Evolutionary conservation across 2,797 vertebrate genomes (phyloP), one percentile per base, ranked within the genome.

Genomic region (Chaetodon trifasciatus): DNA sequence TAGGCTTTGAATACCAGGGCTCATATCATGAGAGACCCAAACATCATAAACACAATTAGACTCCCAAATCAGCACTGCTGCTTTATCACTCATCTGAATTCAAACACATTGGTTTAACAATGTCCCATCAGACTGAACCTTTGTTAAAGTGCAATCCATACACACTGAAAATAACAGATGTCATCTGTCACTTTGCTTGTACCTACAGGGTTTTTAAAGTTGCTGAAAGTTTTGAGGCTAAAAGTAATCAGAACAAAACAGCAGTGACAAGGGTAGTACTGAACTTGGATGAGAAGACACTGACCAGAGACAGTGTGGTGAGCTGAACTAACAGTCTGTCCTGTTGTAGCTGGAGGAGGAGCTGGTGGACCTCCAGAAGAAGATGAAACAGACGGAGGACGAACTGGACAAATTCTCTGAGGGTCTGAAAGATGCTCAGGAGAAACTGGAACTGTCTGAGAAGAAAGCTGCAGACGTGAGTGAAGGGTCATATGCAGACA

Each of bases 321-420:
- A 39, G 17, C 8, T 63, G 58, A 44, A 76, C 72, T 81, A 50
- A 86, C 24, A 11, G 21, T 67, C 4, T 78, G 23, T 52, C 35
- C 78, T 75, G 58, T 76, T 84, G 40, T 44, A 98, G 97, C 88
- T 98, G 74, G 97, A 98, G 35, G 97, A 98, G 13, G 97, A 98
- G 86, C 93, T 98, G 91, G n/a, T 96, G 7, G 92, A 96, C 64
- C 94, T 97, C 79, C 97, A 98, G 93, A 98, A 98, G 74, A 98
- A 97, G 86, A 81, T 98, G 93, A 98, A 98, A 87, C 96, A 96
- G 86, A 98, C 97, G 0, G 97, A 98, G 78, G 97, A 98, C 68
- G 97, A 98, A 86, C 92, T 98, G 92, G 97, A 98, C 83, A 98
- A 98, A 86, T 97, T 97, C 91, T 97, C 97, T 0, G 97, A 97